phyloP scores from a whole-genome alignment of 1,140 invertebrate genomes.

The Thrips palmi region DNA sequence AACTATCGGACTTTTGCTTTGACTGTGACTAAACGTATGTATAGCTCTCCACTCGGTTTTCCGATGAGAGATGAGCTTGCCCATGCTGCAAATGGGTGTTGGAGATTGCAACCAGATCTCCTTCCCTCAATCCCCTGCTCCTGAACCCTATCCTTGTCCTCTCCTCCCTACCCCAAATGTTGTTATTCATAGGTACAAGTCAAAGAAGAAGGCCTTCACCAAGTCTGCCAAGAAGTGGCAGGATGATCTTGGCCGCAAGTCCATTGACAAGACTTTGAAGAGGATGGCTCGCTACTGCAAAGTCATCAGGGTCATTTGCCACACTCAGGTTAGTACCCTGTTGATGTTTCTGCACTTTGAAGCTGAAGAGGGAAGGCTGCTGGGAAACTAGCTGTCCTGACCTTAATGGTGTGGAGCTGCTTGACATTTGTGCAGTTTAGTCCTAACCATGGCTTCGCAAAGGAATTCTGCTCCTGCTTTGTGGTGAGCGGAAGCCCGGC shows the following conservation, averaged over 20 bases:
- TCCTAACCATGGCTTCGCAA: conserved; percentile 32
- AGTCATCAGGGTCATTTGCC: conserved; percentile 88
- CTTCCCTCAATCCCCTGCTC: conserved; percentile 1
- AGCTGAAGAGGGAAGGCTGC: conserved; percentile 1
- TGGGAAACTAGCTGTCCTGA: not conserved
- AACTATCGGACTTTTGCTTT: too few species aligned
- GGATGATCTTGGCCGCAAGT: conserved; percentile 87
- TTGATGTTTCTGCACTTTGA: conserved; percentile 2
- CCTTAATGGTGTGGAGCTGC: conserved; percentile 10
- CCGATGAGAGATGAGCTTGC: conserved; percentile 13
- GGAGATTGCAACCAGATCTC: conserved; percentile 21
- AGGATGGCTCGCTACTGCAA: conserved; percentile 98
- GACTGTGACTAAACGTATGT: conserved; percentile 8
- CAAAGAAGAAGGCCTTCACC: conserved; percentile 99
- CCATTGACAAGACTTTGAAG: conserved; percentile 89
- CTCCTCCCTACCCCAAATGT: not conserved
- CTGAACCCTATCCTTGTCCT: not conserved
- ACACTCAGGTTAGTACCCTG: conserved; percentile 72
- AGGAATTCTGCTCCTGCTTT: conserved; percentile 29
- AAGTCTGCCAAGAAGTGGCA: conserved; percentile 98
- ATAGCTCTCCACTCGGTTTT: conserved; percentile 23
- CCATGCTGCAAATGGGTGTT: conserved; percentile 1
- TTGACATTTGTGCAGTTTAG: conserved; percentile 9
- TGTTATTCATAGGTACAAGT: conserved; percentile 74
- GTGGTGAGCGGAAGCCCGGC: conserved; percentile 31